Evolutionary conservation across 1,140 invertebrate species (phyloP).

Genomic region (Drosophila oshimai): DNA sequence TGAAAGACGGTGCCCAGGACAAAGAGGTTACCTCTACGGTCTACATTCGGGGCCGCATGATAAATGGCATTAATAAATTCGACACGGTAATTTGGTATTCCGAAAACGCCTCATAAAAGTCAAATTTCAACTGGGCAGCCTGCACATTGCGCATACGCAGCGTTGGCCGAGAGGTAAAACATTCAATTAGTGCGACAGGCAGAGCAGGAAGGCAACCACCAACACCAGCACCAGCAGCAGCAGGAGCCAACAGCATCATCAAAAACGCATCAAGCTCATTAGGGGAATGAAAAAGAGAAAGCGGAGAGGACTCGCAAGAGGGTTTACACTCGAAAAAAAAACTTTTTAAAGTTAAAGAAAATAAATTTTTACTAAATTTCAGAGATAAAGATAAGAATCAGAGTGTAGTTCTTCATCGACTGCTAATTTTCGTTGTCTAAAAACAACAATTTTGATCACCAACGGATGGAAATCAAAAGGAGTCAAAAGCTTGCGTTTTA

Average conservation of each 20-base stretch:
- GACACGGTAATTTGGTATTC: slow-evolving; percentile 61
- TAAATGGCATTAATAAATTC: slow-evolving; percentile 72
- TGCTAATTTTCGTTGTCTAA: no score
- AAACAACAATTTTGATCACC: no score
- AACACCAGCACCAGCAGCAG: slow-evolving; percentile 15
- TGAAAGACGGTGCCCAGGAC: slow-evolving; percentile 5
- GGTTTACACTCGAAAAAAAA: not conserved
- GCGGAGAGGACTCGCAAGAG: not conserved
- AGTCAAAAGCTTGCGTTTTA: no score
- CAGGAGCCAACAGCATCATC: slow-evolving; percentile 65
- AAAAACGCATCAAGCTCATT: slow-evolving; percentile 79
- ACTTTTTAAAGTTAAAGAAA: no score
- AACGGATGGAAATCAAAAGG: no score
- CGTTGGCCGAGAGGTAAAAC: slow-evolving; percentile 38
- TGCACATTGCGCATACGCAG: slow-evolving; percentile 68
- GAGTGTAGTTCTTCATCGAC: no score
- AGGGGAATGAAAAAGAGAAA: slow-evolving; percentile 21
- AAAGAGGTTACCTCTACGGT: not conserved
- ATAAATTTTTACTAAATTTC: no score
- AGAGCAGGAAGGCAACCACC: not conserved
- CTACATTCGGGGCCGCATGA: slow-evolving; percentile 27
- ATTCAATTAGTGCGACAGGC: slow-evolving; percentile 58
- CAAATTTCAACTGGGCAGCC: slow-evolving; percentile 23
- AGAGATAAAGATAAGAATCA: no score
- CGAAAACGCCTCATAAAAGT: slow-evolving; percentile 54